Percentiles rank a stretch among this genome's conserved stretches.
Conservation (phyloP, 2,797 vertebrate genomes). For the Acanthopagrus latus region DNA sequence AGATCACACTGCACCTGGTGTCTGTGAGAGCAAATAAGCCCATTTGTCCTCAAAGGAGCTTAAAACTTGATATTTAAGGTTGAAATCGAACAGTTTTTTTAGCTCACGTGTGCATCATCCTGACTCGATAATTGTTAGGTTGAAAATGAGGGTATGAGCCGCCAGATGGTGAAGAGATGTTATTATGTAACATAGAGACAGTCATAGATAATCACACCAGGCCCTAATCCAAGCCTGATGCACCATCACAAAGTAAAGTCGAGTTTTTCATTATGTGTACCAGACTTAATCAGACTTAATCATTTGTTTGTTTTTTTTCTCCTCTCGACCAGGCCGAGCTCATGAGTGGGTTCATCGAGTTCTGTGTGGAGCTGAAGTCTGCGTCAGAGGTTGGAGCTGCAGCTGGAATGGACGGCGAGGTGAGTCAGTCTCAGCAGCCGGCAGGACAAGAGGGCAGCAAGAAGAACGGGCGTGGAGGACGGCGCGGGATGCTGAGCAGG, state of each 20-base stretch:
- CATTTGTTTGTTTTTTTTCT: not conserved
- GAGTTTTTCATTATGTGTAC: constrained; percentile 7
- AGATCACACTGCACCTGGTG: constrained; percentile 15
- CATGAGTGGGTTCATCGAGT: constrained; percentile 95
- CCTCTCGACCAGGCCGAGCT: constrained; percentile 87
- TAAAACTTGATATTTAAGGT: constrained; percentile 7
- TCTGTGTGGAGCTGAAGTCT: constrained; percentile 91
- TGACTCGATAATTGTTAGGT: not conserved
- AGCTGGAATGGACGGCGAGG: constrained; percentile 65
- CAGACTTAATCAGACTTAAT: no score
- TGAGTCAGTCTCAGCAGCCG: constrained; percentile 47
- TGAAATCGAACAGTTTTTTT: constrained; percentile 7
- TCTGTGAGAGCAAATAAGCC: constrained; percentile 10
- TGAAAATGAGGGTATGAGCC: constrained; percentile 16
- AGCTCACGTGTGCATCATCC: not conserved
- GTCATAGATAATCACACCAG: constrained; percentile 34
- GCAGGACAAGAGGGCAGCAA: constrained; percentile 30
- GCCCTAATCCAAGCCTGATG: constrained; percentile 34
- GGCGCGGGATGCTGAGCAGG: constrained; percentile 86
- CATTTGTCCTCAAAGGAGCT: not conserved
- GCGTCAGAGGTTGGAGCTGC: constrained; percentile 66
- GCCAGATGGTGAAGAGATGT: constrained; percentile 46
- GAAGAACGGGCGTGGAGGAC: constrained; percentile 73
- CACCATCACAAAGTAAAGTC: constrained; percentile 24
- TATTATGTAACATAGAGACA: constrained; percentile 48